phyloP scores from a whole-genome alignment of 2,113 vertebrate species.

The Megaceryle torquata region DNA sequence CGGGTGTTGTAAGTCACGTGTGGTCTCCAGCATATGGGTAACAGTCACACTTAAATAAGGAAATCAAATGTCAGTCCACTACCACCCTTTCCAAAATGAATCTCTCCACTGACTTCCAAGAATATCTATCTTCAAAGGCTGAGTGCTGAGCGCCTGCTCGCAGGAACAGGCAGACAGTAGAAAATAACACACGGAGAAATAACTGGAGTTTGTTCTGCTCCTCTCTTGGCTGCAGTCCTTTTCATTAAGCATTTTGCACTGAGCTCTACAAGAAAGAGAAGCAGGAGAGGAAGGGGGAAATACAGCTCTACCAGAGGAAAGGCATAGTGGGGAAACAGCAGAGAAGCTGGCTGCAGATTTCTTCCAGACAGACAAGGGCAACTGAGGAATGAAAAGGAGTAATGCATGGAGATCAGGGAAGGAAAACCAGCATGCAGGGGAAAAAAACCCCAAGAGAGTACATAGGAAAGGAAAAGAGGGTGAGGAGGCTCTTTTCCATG shows the following conservation, averaged over 20 bases:
- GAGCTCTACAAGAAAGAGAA: neutral
- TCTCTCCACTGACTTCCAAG: neutral
- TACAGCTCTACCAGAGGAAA: neutral
- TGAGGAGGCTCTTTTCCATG: neutral
- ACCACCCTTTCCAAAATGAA: neutral
- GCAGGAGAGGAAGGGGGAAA: constrained; percentile 1
- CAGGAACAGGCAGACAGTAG: neutral
- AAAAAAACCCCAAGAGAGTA: neutral
- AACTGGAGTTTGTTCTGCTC: neutral
- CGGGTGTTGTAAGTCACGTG: neutral
- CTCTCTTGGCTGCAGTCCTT: neutral
- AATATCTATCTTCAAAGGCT: neutral
- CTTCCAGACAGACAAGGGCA: neutral
- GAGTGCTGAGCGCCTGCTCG: neutral
- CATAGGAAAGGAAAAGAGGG: neutral
- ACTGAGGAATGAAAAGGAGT: neutral
- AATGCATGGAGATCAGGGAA: neutral
- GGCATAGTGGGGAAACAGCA: neutral
- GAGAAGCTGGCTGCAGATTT: neutral
- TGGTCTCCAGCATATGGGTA: constrained; percentile 10
- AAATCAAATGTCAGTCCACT: constrained; percentile 33
- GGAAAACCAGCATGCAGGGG: neutral
- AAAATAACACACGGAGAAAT: neutral
- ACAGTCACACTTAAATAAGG: constrained; percentile 17
- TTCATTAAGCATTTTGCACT: neutral